Base-by-base conservation (phyloP, 2,888 invertebrate species). In the Formica aserva region DNA sequence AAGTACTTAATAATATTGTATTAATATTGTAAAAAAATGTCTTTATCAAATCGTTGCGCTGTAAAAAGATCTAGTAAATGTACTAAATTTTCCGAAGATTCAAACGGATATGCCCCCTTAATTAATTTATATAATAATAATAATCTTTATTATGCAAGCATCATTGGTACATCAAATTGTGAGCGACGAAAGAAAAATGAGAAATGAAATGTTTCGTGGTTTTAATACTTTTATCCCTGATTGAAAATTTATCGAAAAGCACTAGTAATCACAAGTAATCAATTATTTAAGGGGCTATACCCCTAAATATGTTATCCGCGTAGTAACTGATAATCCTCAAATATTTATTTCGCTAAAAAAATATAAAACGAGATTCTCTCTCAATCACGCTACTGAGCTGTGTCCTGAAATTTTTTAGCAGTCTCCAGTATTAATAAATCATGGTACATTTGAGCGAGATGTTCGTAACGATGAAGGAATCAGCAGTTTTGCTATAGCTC, bases 401-500 rank as follows among this genome's bases (percentile, higher is more conserved):
- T n/a, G 11, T 13, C 41, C 22, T 32, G 22, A 57, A 78, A 78
- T 78, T 78, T 78, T 78, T 78, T 29, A 71, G 41, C 57, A 32
- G 18, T 41, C 29, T 57, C 57, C 22, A 78, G 78, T 78, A 78
- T 78, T 78, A 78, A 78, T 78, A 78, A 78, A 71, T 41, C 57
- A 45, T 41, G 57, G 69, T 69, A 71, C 57, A 71, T 78, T 78
- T 69, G 55, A 71, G 41, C 69, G 78, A 41, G 32, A 78, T 45
- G 78, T 71, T 71, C 69, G 32, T 22, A 6, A 22, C 69, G 78
- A 78, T 78, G 78, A 78, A 57, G 71, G 78, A 71, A 78, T 78
- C 78, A 78, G 78, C 78, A 78, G 57, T 78, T 78, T 78, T 71
- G 32, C 29, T 78, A 78, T n/a, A 69, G 55, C 77, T 29, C 29